Base-by-base conservation (phyloP, 2,797 vertebrate genomes). In the Phataginus tricuspis region DNA sequence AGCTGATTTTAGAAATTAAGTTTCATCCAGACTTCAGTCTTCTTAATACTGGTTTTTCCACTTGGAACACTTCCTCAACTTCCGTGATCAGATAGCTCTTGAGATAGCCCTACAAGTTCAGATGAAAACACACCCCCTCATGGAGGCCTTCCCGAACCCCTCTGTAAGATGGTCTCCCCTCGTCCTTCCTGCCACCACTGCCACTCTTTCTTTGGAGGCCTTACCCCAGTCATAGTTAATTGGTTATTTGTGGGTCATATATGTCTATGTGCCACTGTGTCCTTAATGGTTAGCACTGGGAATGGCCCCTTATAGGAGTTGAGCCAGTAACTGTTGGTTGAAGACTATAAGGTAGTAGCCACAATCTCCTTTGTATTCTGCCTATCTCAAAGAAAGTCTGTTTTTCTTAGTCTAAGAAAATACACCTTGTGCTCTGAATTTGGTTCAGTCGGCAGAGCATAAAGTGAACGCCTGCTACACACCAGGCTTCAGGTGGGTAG, bases 401-500 rank as follows among this genome's bases (percentile, higher is more conserved):
- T 64, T 84, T 85, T 72, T 11, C 63, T 16, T 66, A 29, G 55
- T 45, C 72, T 85, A 55, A 39, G 53, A 68, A 42, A 68, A 49
- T 51, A 11, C 2, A 55, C 27, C n/a, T 64, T 83, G 85, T 53
- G 16, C 79, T 79, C 45, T 37, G 61, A 45, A 49, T 96, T 74
- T 78, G 80, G 27, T n/a, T 88, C 29, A 31, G 3, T 66, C 25
- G 57, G 75, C 2, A 45, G 13, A 53, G 10, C 31, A 27, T 21
- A 31, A 51, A 14, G 23, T 29, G 23, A 75, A 37, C 7, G 1
- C 4, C 21, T 49, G 0, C 18, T 4, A 7, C 1, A n/a, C 1
- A 23, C 18, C 0, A 5, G 13, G 39, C 59, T 61, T 68, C 34
- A 10, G 6, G 57, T 57, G 25, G 51, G 29, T 23, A 51, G 18